phyloP scores from a whole-genome alignment of 2,113 vertebrate species.

The Reinhardtius hippoglossoides region DNA sequence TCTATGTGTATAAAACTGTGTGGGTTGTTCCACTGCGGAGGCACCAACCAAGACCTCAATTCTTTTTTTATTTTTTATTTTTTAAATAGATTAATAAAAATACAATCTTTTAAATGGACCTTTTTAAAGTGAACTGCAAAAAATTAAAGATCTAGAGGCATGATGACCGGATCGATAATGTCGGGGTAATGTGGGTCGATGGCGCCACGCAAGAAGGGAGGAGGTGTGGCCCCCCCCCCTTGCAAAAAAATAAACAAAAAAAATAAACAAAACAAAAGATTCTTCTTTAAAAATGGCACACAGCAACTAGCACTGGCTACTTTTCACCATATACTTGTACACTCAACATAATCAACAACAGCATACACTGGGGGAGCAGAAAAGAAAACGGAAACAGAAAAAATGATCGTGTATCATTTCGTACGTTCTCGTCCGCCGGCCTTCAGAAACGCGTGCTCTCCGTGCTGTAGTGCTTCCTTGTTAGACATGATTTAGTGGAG shows the following conservation, averaged over 20 bases:
- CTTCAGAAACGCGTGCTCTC: constrained; percentile 68
- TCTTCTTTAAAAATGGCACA: constrained; percentile 87
- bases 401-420: constrained; percentile 80
- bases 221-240: constrained; percentile 72
- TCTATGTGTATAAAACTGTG: constrained; percentile 96
- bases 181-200: constrained; percentile 82
- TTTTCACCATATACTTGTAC: constrained; percentile 95
- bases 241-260: neutral
- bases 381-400: constrained; percentile 69
- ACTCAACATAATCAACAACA: constrained; percentile 97
- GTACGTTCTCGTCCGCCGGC: constrained; percentile 78
- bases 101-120: constrained; percentile 96
- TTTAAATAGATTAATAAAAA: constrained; percentile 99
- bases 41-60: constrained; percentile 88
- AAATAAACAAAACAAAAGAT: constrained; percentile 14
- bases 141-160: constrained; percentile 87
- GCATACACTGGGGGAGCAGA: constrained; percentile 84
- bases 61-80: constrained; percentile 78
- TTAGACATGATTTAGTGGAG: constrained; percentile 84
- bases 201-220: constrained; percentile 81
- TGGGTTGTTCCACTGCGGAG: constrained; percentile 88
- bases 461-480: constrained; percentile 90
- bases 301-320: constrained; percentile 97
- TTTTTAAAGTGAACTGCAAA: constrained; percentile 91
- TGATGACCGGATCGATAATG: constrained; percentile 81